These are phyloP conservation scores for Ceratoteleas bidentatus DNA, from an alignment of 1,140 invertebrate species.

Conservation along the genomic window DNA sequence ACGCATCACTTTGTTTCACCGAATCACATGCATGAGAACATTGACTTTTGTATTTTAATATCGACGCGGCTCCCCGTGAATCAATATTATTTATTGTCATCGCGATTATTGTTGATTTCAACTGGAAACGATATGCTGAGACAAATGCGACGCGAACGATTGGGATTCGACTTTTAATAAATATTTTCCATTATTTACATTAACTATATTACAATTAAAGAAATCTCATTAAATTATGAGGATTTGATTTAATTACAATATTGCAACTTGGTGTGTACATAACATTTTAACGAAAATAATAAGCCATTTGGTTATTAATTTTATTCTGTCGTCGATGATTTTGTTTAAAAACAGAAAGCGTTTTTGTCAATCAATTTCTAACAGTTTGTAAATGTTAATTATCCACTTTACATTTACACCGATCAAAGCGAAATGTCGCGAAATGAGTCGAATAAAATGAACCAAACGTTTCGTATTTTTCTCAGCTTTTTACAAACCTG, in stretches of 20 bases:
- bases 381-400: not conserved
- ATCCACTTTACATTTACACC: not conserved
- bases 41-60: conserved; percentile 61
- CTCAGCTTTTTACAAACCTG: conserved; percentile 24
- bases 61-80: conserved; percentile 13
- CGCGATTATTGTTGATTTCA: conserved; percentile 10
- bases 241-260: no score
- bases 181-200: no score
- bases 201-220: no score
- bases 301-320: no score
- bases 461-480: not conserved
- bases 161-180: no score
- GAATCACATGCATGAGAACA: conserved; percentile 30
- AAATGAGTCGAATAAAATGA: no score
- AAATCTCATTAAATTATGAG: no score
- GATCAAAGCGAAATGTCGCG: no score
- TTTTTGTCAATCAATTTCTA: no score
- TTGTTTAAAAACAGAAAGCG: no score
- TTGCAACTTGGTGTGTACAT: no score
- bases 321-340: not conserved
- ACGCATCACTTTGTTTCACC: conserved; percentile 12
- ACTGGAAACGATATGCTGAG: not conserved
- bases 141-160: conserved; percentile 17
- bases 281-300: no score
- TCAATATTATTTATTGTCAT: conserved; percentile 40